phyloP scores from a whole-genome alignment of 2,113 vertebrate genomes.

The Laticauda laticaudata region DNA sequence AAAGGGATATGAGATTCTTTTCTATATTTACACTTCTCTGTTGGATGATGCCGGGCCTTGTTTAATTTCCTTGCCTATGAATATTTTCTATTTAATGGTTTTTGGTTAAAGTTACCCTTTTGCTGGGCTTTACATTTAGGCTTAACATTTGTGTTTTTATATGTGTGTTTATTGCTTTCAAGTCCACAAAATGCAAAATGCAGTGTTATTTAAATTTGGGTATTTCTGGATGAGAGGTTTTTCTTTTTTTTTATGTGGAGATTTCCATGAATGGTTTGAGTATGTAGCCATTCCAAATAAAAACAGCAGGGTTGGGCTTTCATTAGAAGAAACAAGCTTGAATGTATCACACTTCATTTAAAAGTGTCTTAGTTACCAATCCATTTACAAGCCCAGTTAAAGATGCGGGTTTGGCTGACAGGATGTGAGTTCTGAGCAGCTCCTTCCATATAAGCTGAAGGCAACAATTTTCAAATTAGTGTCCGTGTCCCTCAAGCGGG shows the following conservation, averaged over 20 bases:
- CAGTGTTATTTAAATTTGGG: not conserved
- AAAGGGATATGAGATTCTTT: not conserved
- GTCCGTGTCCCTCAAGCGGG: rapidly evolving
- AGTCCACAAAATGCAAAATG: not conserved
- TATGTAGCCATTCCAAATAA: not conserved
- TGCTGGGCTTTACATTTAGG: not conserved
- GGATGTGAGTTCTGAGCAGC: not conserved
- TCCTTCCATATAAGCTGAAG: not conserved
- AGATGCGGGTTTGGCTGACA: not conserved
- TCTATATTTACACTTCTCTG: not conserved
- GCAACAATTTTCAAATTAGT: not conserved
- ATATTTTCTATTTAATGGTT: not conserved
- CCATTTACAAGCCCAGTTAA: not conserved
- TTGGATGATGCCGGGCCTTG: not conserved
- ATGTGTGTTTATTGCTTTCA: not conserved
- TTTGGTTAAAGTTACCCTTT: not conserved
- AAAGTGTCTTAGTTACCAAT: not conserved
- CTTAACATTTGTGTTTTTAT: not conserved
- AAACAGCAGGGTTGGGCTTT: not conserved
- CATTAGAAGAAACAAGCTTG: not conserved
- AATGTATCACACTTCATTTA: not conserved
- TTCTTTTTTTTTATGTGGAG: not conserved
- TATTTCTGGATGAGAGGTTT: not conserved
- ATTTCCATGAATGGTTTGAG: not conserved
- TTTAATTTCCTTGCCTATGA: not conserved